A percentile compares a stretch with the other conserved stretches of the same genome.
Evolutionary conservation across 2,797 vertebrate genomes (phyloP).

Genomic region (Tachyglossus aculeatus): DNA sequence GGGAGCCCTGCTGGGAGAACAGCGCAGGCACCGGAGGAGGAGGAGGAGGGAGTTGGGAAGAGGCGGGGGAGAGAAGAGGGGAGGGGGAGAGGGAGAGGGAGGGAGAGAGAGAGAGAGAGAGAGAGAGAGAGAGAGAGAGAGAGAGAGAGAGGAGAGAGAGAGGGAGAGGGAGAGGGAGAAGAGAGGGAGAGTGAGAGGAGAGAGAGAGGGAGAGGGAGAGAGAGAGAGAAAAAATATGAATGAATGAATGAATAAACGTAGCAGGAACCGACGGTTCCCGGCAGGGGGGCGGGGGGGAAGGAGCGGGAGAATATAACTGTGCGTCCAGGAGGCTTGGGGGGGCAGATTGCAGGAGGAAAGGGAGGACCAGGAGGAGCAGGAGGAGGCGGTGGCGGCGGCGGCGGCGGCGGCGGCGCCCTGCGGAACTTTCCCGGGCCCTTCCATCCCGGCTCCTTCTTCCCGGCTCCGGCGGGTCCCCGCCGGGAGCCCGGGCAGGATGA

Average conservation of each 20-base stretch:
- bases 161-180: conserved; percentile 36
- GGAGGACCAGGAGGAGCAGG: conserved; percentile 50
- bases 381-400: too few relatives aligned
- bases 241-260: neutral
- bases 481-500: conserved; percentile 79
- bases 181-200: conserved; percentile 22
- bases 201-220: neutral
- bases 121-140: too few relatives aligned
- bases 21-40: conserved; percentile 6
- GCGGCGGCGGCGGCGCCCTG: too few relatives aligned
- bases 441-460: neutral
- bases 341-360: conserved; percentile 39
- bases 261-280: neutral
- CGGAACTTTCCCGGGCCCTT: conserved; percentile 2
- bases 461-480: neutral
- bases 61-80: conserved; percentile 31
- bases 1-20: neutral
- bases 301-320: conserved; percentile 43
- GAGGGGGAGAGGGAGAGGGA: conserved; percentile 7
- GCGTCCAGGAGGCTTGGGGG: conserved; percentile 25
- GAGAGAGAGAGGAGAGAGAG: neutral
- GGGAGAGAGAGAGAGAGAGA: neutral
- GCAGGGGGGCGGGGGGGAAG: conserved; percentile 19
- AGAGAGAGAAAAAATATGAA: too few relatives aligned
- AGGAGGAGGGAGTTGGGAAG: conserved; percentile 8